Conservation (phyloP, 2,888 invertebrate species). For the Lagria hirta region DNA sequence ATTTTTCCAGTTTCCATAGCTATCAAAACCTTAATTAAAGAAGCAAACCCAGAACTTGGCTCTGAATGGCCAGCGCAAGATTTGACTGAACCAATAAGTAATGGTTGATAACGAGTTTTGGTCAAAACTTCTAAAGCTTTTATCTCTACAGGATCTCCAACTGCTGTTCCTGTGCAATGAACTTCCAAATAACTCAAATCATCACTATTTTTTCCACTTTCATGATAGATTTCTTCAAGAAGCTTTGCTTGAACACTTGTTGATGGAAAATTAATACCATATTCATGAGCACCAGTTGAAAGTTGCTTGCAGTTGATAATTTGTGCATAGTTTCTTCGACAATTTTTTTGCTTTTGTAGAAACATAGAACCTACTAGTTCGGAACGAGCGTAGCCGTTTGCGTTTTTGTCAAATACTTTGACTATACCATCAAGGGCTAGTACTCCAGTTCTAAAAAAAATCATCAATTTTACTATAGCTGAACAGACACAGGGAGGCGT, state of each 20-base stretch:
- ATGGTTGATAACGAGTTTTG: constrained; percentile 64
- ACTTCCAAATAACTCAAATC: constrained; percentile 81
- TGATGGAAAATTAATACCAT: constrained; percentile 51
- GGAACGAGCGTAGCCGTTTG: constrained; percentile 80
- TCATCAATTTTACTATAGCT: too few relatives aligned
- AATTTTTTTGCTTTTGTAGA: constrained; percentile 64
- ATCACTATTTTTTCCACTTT: constrained; percentile 69
- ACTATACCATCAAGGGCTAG: constrained; percentile 83
- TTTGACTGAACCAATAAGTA: constrained; percentile 87
- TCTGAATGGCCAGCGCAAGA: constrained; percentile 94
- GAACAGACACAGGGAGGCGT: too few relatives aligned
- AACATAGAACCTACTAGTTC: constrained; percentile 73
- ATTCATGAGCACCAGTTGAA: constrained; percentile 50
- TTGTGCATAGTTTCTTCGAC: constrained; percentile 57
- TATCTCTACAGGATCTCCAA: constrained; percentile 92
- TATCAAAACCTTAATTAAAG: constrained; percentile 60
- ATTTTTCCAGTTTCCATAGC: constrained; percentile 55
- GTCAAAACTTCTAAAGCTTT: constrained; percentile 80
- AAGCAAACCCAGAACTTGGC: constrained; percentile 79
- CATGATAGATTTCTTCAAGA: constrained; percentile 65
- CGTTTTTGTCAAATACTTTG: constrained; percentile 84
- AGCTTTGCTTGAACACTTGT: constrained; percentile 62
- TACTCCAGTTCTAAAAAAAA: constrained; percentile 67
- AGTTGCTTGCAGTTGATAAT: constrained; percentile 44
- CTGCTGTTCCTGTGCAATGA: constrained; percentile 78